Evolutionary conservation across 1,140 invertebrate genomes (phyloP), one percentile per base, ranked within the genome.

Genomic region (Drosophila insularis): DNA sequence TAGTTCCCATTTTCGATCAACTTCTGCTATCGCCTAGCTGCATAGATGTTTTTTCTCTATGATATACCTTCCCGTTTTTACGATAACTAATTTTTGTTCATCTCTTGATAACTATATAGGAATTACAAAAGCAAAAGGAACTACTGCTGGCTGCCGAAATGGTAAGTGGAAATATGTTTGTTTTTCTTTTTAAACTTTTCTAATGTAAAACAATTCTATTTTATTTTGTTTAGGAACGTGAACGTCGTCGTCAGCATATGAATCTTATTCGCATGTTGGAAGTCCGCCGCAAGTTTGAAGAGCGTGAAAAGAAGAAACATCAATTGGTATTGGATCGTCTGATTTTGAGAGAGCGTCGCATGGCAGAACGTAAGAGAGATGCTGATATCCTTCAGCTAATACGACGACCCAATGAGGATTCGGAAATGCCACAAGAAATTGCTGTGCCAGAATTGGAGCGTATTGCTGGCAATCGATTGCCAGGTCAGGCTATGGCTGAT

Each of bases 401-500:
- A 53, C 68, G 96, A 81, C 97, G 97, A 92, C 97, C 97, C 2
- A 95, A 97, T 75, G 96, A 98, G 92, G 96, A 97, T 89, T 95
- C 97, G 78, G 96, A 97, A 75, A 91, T 97, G 32, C 94, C 94
- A 23, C 95, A 95, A 91, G 95, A 96, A 66, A 94, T 95, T 91
- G 86, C 94, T 6, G 92, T 98, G 46, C 98, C 97, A 1, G 94
- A 95, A 5, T 92, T 97, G 31, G 94, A 95, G 31, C 93, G 97
- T 72, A 95, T 99, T 74, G 94, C 95, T 0, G 97, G 97, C 11
- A 92, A 98, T 32, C 95, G 95, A 80, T 92, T 99, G 10, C 93
- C 96, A 1, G 97, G 97, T 0, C 95, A 97, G 90, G 97, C 97
- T 0, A 98, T 98, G 93, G 96, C 97, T 2, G 97, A 99, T 92